Evolutionary conservation across 92 coral and sea anemone species (phyloP).

Genomic region (Phenganax marumi): DNA sequence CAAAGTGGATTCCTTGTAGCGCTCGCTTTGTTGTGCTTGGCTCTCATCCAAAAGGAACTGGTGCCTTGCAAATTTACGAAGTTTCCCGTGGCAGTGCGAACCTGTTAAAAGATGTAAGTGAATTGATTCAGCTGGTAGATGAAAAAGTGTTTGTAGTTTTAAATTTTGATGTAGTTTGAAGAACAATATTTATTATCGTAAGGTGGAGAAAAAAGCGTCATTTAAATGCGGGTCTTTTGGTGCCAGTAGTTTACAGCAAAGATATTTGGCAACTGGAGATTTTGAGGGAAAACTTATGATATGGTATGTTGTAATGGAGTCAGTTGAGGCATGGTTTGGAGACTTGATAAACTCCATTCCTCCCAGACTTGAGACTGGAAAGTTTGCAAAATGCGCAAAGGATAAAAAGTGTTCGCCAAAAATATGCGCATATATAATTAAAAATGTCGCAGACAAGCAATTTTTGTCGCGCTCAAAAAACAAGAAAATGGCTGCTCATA

Average conservation of each 20-base stretch:
- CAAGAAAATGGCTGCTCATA: not conserved
- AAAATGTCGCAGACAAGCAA: too few relatives aligned
- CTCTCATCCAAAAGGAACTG: conserved; percentile 93
- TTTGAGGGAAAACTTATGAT: conserved; percentile 99
- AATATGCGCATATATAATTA: too few relatives aligned
- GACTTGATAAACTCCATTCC: not conserved
- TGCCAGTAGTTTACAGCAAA: conserved; percentile 82
- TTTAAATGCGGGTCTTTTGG: conserved; percentile 96
- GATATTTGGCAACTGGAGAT: conserved; percentile 96
- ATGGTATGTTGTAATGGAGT: conserved; percentile 59
- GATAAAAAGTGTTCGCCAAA: too few relatives aligned
- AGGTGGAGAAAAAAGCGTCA: conserved; percentile 92
- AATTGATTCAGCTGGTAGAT: not conserved
- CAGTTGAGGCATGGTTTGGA: not conserved
- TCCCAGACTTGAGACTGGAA: too few relatives aligned
- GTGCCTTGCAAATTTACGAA: conserved; percentile 95
- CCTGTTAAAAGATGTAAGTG: conserved; percentile 82
- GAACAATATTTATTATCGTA: conserved; percentile 3
- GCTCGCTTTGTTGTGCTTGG: conserved; percentile 97
- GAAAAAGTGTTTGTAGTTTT: not conserved
- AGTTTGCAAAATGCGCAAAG: too few relatives aligned
- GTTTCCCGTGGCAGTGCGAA: conserved; percentile 85
- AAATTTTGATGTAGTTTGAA: not conserved
- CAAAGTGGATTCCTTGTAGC: conserved; percentile 93
- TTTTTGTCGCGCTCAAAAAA: too few relatives aligned